Conservation (phyloP, 2,113 vertebrate species). For the Lagopus muta region DNA sequence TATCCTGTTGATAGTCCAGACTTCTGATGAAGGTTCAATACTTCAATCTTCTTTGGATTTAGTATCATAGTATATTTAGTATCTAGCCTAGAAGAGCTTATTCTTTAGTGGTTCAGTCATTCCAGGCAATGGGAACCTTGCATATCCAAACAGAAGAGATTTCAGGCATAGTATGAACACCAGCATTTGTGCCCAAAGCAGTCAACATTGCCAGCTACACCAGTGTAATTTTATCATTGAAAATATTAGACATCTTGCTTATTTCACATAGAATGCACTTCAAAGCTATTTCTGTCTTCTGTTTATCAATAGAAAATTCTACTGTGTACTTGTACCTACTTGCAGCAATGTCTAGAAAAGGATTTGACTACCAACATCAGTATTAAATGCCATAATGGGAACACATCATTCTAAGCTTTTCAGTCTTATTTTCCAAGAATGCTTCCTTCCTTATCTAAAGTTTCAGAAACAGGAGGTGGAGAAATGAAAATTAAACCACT, state of each 20-base stretch:
- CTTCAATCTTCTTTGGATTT: background rate
- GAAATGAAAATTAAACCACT: background rate
- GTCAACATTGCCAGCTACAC: background rate
- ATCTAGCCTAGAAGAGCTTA: background rate
- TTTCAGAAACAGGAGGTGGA: background rate
- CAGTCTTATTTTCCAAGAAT: background rate
- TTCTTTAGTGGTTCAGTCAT: conserved; percentile 1
- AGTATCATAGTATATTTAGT: background rate
- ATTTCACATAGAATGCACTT: background rate
- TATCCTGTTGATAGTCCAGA: too few species aligned
- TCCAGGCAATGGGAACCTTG: background rate
- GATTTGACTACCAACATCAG: background rate
- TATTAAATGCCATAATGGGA: background rate
- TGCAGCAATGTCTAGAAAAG: background rate
- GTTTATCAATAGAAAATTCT: background rate
- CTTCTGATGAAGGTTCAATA: background rate
- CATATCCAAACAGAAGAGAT: conserved; percentile 32
- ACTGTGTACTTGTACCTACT: background rate
- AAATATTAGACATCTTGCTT: background rate
- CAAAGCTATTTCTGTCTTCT: background rate
- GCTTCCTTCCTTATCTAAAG: background rate
- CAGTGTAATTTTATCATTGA: background rate
- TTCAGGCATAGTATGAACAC: background rate
- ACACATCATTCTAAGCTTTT: background rate
- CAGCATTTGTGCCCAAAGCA: background rate